Percentiles rank a stretch among this genome's conserved stretches.
phyloP scores from a whole-genome alignment of 2,888 invertebrate genomes.

The Parelbella ahira region DNA sequence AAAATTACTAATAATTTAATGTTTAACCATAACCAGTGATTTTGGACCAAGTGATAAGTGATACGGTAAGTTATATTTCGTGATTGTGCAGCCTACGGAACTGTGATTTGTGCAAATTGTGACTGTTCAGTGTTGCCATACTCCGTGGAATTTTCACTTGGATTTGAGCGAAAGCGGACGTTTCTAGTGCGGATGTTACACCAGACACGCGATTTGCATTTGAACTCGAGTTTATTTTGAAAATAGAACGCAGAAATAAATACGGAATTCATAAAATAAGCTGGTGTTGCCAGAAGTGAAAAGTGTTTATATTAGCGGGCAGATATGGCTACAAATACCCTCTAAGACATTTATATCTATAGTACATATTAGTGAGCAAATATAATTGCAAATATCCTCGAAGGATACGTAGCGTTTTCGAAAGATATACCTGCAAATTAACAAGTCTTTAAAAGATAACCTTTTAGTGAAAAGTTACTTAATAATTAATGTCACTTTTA shows the following conservation, averaged over 20 bases:
- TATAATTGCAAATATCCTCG: no score
- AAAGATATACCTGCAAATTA: no score
- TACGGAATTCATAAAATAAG: constrained; percentile 36
- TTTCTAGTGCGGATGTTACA: constrained; percentile 35
- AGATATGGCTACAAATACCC: neutral
- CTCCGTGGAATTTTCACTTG: constrained; percentile 34
- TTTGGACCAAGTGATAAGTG: constrained; percentile 78
- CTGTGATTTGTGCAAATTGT: constrained; percentile 66
- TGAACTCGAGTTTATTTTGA: constrained; percentile 25
- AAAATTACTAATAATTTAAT: constrained; percentile 44
- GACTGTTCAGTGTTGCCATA: constrained; percentile 63
- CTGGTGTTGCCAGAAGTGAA: constrained; percentile 61
- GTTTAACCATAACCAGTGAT: constrained; percentile 52
- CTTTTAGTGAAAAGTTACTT: no score
- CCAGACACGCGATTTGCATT: constrained; percentile 35
- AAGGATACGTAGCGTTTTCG: no score
- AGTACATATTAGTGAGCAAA: no score
- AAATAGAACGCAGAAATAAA: constrained; percentile 26
- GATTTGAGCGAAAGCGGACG: constrained; percentile 49
- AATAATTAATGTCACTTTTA: neutral
- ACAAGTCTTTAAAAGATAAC: no score
- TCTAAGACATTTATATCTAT: no score
- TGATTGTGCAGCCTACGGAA: constrained; percentile 60
- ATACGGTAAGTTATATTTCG: constrained; percentile 72
- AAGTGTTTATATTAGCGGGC: constrained; percentile 26